Evolutionary conservation across 2,113 vertebrate genomes (phyloP).

Genomic region (Paraplagusia blochii): DNA sequence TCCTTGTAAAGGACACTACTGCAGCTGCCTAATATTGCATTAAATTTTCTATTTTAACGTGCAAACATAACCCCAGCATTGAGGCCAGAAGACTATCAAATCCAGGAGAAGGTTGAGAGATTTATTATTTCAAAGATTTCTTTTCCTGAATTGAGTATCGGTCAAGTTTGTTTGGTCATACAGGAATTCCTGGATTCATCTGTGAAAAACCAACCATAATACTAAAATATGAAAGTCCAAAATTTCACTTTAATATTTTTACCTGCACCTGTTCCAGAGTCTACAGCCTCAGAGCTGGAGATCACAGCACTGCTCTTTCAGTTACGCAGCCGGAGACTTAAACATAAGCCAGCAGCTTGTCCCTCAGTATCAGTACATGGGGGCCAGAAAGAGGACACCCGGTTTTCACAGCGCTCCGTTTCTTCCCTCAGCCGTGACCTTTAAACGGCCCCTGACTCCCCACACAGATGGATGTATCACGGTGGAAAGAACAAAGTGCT

Average conservation of each 20-base stretch:
- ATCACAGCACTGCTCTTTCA: constrained; percentile 12
- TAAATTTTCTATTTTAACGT: too few relatives aligned
- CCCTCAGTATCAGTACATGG: constrained; percentile 30
- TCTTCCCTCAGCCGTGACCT: constrained; percentile 49
- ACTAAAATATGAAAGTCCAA: neutral
- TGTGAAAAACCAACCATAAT: too few relatives aligned
- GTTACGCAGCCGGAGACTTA: constrained; percentile 15
- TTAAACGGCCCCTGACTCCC: constrained; percentile 31
- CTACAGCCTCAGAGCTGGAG: constrained; percentile 14
- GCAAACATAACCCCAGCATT: too few relatives aligned
- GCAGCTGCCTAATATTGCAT: too few relatives aligned
- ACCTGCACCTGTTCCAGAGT: neutral
- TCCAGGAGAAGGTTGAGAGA: too few relatives aligned
- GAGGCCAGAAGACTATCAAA: too few relatives aligned
- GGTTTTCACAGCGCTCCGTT: constrained; percentile 26
- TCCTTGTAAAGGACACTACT: too few relatives aligned
- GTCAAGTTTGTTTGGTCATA: too few relatives aligned
- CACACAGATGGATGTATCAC: constrained; percentile 30
- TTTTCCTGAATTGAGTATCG: too few relatives aligned
- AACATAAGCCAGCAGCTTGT: constrained; percentile 34
- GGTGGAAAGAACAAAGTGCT: constrained; percentile 37
- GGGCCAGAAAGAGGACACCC: constrained; percentile 24
- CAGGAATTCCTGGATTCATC: too few relatives aligned
- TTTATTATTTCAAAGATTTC: too few relatives aligned
- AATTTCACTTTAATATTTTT: neutral